Base-by-base conservation (phyloP, 2,797 vertebrate genomes). In the Alfaro cultratus region DNA sequence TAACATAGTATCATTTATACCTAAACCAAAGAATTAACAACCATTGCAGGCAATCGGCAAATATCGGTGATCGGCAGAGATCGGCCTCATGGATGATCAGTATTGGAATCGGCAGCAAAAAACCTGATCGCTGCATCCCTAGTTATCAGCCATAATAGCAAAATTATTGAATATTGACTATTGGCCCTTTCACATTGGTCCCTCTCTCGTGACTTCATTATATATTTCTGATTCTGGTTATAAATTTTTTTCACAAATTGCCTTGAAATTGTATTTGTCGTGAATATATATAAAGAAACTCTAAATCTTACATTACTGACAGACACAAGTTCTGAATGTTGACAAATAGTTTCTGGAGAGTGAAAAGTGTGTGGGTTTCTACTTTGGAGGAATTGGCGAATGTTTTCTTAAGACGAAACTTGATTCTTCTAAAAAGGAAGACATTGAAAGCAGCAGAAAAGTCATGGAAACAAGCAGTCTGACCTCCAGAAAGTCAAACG, bases 401-500 rank as follows among this genome's bases (percentile, higher is more conserved):
- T 60, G 55, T 55, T 26, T 55, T 55, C 23, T 55, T 11, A 15
- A 29, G 55, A 31, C 55, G 4, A 60, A 29, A 31, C 5, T 60
- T 60, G 55, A 55, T 55, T 55, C 10, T 55, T 26, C 23, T 3
- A 55, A 55, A 26, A 57, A 29, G 9, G 4, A 70, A 68, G 21
- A 11, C 23, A 26, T 26, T 39, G 62, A 70, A n/a, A n/a, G 26
- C 2, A 70, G 26, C 39, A 70, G 39, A n/a, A 43, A n/a, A 43
- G 21, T 18, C 9, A 70, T 41, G 23, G 13, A 34, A 73, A 73
- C 23, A 51, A 23, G 8, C 2, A 51, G 15, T 36, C n/a, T 16
- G 73, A 71, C 70, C 74, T 68, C 62, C 29, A 79, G 71, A 68
- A 79, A 62, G 31, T 62, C 29, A 70, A 78, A 74, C 47, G 34